Evolutionary conservation across 2,888 invertebrate genomes (phyloP), one percentile per base, ranked within the genome.

Genomic region (Pterostichus niger): DNA sequence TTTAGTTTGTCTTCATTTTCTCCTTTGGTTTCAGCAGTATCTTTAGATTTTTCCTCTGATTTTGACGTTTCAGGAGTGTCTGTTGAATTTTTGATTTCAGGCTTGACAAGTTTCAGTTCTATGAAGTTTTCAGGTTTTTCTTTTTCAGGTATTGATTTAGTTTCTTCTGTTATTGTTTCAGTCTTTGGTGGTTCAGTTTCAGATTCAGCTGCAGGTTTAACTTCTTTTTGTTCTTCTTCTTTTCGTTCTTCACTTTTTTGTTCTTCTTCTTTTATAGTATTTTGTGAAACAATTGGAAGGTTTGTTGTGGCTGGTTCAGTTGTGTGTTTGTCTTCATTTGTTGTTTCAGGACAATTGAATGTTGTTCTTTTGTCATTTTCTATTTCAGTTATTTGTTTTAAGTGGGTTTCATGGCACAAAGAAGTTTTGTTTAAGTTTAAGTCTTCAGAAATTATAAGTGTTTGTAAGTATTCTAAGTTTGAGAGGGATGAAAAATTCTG

Each of bases 401-500:
- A 44, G 13, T 44, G 7, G 7, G 15, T 71, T 40, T 71, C 17
- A 6, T 44, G 9, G 10, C 68, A 71, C 10, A 71, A 2, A 9
- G 15, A 71, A 15, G 10, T 15, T 44, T 71, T 15, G 13, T 44
- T 44, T 13, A 68, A 13, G 11, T 17, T 11, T 33, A 31, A 1
- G 11, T 64, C 7, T 17, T 31, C 52, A n/a, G 75, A 15, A 52
- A 75, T 77, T 77, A 56, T 88, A 46, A 90, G 86, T 86, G 88
- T 89, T 76, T 88, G 87, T 84, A 90, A 86, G 73, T 88, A 86
- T 86, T 87, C 87, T 77, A 90, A 86, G 84, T 89, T 88, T 84
- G 86, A 86, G 85, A 90, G 90, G 87, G 89, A 89, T 87, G 85
- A 85, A 54, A 90, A 88, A 88, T 88, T 87, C 89, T 90, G 87